phyloP scores from a whole-genome alignment of 2,113 vertebrate species.

The Entelurus aequoreus region DNA sequence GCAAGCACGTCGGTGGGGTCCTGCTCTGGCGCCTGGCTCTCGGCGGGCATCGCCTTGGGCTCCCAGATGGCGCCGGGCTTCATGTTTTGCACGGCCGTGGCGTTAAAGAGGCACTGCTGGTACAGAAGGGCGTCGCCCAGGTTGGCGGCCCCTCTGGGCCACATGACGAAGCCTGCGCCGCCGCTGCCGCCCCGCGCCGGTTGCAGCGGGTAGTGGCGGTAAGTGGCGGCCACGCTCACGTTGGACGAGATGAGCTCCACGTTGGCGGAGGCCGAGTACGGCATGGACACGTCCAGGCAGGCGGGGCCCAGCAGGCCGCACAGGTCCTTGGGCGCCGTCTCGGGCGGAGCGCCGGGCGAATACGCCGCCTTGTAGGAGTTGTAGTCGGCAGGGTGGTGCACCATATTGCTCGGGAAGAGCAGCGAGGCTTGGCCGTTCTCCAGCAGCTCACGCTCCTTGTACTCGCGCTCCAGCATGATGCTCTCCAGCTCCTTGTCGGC shows the following conservation, averaged over 20 bases:
- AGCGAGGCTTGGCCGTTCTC: constrained; percentile 80
- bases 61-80: constrained; percentile 85
- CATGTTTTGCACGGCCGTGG: constrained; percentile 82
- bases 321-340: constrained; percentile 80
- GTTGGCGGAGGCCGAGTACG: constrained; percentile 77
- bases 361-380: constrained; percentile 85
- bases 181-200: constrained; percentile 50
- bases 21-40: constrained; percentile 71
- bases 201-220: constrained; percentile 87
- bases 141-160: constrained; percentile 82
- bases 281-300: constrained; percentile 87
- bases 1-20: constrained; percentile 67
- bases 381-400: constrained; percentile 83
- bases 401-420: constrained; percentile 79
- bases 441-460: constrained; percentile 91
- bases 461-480: constrained; percentile 97
- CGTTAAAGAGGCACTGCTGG: constrained; percentile 88
- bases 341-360: constrained; percentile 58
- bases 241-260: constrained; percentile 96
- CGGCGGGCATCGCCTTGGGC: constrained; percentile 67
- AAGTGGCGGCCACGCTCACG: constrained; percentile 91
- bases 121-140: constrained; percentile 86
- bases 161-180: constrained; percentile 77
- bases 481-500: constrained; percentile 97
- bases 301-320: constrained; percentile 77